A percentile compares a stretch with the other conserved stretches of the same genome.
These are phyloP conservation scores for Nineta flava DNA, from an alignment of 2,888 invertebrate species.

Conservation along the genomic window DNA sequence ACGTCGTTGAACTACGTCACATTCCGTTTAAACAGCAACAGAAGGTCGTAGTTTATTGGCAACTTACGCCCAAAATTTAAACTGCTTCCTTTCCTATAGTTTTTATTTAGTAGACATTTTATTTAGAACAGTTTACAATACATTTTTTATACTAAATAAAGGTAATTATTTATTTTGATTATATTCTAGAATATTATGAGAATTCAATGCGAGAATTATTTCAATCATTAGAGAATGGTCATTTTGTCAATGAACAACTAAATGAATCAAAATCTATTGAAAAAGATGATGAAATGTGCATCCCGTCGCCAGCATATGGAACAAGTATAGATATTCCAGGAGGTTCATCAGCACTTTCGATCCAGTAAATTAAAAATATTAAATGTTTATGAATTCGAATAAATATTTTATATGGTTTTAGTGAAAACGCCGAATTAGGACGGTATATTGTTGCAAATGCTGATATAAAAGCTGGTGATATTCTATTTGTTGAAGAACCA, in stretches of 20 bases:
- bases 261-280: not conserved
- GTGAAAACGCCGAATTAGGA: slow-evolving; percentile 25
- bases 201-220: no score
- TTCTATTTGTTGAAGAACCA: slow-evolving; percentile 66
- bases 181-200: no score
- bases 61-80: no score
- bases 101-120: no score
- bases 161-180: no score
- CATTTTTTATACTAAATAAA: no score
- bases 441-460: slow-evolving; percentile 46
- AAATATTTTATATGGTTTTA: not conserved
- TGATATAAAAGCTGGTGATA: slow-evolving; percentile 44
- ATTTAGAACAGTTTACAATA: no score
- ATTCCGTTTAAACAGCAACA: no score
- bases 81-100: no score
- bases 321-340: not conserved
- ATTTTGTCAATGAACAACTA: not conserved
- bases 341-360: not conserved
- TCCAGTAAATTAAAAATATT: not conserved
- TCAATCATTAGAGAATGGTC: no score
- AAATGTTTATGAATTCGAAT: not conserved
- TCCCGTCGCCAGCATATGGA: not conserved
- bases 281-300: not conserved
- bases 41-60: no score
- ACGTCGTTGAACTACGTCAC: no score